Evolutionary conservation across 2,113 vertebrate genomes (phyloP).

Genomic region (Scalopus aquaticus): DNA sequence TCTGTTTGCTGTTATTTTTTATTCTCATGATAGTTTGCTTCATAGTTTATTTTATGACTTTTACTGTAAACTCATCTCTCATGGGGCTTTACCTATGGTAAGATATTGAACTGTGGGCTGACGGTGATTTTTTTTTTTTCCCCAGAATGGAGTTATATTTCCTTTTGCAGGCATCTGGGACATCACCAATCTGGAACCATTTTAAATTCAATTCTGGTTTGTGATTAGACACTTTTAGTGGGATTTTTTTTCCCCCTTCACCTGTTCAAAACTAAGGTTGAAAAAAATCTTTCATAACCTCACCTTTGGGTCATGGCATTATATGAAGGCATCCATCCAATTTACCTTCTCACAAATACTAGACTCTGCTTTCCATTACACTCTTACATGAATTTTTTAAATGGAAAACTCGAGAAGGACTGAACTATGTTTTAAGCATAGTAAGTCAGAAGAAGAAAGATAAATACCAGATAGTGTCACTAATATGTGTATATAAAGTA

Average conservation of each 20-base stretch:
- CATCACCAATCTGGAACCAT: neutral
- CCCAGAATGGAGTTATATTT: neutral
- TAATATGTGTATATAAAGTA: too few relatives aligned
- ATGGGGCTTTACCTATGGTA: neutral
- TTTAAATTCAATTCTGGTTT: constrained; percentile 48
- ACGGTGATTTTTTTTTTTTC: constrained; percentile 41
- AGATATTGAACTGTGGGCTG: neutral
- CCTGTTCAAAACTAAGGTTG: neutral
- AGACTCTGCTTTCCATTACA: neutral
- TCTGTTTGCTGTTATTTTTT: constrained; percentile 47
- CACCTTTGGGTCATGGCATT: neutral
- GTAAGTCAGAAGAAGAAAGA: too few relatives aligned
- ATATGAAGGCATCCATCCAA: neutral
- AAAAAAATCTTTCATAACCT: neutral
- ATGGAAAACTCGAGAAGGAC: neutral
- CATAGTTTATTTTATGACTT: constrained; percentile 38
- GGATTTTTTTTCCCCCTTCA: neutral
- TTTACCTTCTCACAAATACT: neutral
- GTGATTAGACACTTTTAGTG: constrained; percentile 3
- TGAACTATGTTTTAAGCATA: neutral
- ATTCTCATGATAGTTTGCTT: neutral
- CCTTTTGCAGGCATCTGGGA: neutral
- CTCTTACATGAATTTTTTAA: neutral
- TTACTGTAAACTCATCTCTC: neutral
- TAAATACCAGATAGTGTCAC: too few relatives aligned